A percentile compares a stretch with the other conserved stretches of the same genome.
Evolutionary conservation across 2,113 vertebrate species (phyloP).

Genomic region (Salvelinus namaycush): DNA sequence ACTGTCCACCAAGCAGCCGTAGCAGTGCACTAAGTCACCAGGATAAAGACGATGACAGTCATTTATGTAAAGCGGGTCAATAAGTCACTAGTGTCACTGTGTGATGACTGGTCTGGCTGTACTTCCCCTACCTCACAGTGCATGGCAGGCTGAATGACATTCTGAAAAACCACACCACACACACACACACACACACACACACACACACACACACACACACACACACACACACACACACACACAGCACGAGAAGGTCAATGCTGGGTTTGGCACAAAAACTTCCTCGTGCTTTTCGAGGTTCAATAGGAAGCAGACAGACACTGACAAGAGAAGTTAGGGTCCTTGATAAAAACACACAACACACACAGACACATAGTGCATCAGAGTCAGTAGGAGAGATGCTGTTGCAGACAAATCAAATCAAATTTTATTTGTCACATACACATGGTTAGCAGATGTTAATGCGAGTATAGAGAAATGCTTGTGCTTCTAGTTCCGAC

Average conservation of each 20-base stretch:
- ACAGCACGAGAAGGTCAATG: neutral
- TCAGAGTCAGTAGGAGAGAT: neutral
- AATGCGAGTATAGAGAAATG: too few relatives aligned
- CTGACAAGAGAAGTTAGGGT: neutral
- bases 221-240: neutral
- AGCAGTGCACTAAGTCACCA: too few relatives aligned
- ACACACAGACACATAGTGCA: neutral
- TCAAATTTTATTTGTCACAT: too few relatives aligned
- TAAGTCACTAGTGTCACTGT: neutral
- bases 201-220: neutral
- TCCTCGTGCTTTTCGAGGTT: neutral
- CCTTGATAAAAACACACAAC: neutral
- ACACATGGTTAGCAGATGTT: too few relatives aligned
- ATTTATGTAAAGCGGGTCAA: too few relatives aligned
- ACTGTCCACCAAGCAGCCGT: too few relatives aligned
- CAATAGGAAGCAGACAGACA: neutral
- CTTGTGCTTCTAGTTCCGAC: too few relatives aligned
- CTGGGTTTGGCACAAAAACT: neutral
- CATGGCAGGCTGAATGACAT: neutral
- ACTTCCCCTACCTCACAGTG: neutral
- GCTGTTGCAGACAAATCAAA: neutral
- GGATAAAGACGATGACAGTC: too few relatives aligned
- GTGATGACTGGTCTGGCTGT: neutral
- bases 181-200: neutral
- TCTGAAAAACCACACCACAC: neutral